Conservation (phyloP, 1,140 invertebrate species). For the Spodoptera frugiperda region DNA sequence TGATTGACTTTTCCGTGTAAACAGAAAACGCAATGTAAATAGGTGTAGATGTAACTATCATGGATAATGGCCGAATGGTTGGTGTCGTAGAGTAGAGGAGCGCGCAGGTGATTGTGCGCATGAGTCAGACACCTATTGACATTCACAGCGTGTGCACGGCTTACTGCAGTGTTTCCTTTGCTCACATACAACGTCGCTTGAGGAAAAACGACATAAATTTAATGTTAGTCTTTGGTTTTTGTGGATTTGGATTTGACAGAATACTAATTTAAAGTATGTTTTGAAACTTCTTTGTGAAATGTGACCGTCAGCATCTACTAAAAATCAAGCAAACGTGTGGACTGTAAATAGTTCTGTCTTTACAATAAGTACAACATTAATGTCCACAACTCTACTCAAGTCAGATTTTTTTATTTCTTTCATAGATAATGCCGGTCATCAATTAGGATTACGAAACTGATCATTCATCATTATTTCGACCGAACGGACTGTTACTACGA, state of each 20-base stretch:
- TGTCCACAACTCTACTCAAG: too few relatives aligned
- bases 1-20: not conserved
- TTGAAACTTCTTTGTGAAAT: too few relatives aligned
- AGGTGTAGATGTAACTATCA: not conserved
- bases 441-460: too few relatives aligned
- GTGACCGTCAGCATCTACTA: too few relatives aligned
- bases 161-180: conserved; percentile 38
- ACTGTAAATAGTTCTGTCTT: too few relatives aligned
- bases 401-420: too few relatives aligned
- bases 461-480: too few relatives aligned
- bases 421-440: too few relatives aligned
- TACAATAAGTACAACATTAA: too few relatives aligned
- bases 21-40: conserved; percentile 7
- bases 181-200: not conserved
- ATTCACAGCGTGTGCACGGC: conserved; percentile 29
- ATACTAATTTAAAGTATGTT: not conserved
- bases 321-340: too few relatives aligned
- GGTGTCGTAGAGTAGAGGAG: conserved; percentile 3
- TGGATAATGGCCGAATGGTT: conserved; percentile 9
- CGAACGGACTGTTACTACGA: too few relatives aligned
- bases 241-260: not conserved
- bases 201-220: conserved; percentile 26
- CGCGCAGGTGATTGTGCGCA: conserved; percentile 35
- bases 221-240: not conserved
- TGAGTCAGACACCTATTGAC: conserved; percentile 45